Base-by-base conservation (phyloP, 2,888 invertebrate species). In the Sphinx pinastri region DNA sequence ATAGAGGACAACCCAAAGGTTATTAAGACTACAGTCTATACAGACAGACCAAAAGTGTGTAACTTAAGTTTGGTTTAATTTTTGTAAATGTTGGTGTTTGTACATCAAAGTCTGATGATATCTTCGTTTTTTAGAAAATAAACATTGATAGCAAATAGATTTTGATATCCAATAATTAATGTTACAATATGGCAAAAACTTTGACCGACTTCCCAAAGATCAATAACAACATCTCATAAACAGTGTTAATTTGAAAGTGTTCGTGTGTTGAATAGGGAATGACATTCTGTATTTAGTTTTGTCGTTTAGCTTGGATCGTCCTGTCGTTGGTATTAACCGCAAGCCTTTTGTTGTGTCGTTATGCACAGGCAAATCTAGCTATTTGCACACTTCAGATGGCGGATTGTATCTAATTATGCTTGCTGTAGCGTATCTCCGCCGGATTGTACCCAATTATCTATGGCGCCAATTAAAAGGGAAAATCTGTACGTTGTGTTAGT, bases 401-500 rank as follows among this genome's bases (percentile, higher is more conserved):
- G 74, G 74, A 75, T 74, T 74, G 75, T 74, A 76, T 74, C 77
- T 76, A 76, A 77, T 76, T 77, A 76, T 71, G 73, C 72, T 74
- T 73, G 70, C 66, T 73, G 67, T 72, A 67, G 71, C 72, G 71
- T 74, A 74, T 74, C 71, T 70, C 68, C 68, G 60, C 45, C 55
- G 55, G 66, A 73, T 70, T 72, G 68, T 59, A 67, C 69, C 70
- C 71, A 73, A 75, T 71, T 72, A 74, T 74, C 55, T 71, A 74
- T 63, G 16, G 54, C 55, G 25, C 52, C 59, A 47, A 63, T 63
- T 52, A 69, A 72, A 58, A 68, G 72, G 55, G 67, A 69, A 71
- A 63, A 67, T 70, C 74, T 72, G 70, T 72, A 72, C 54, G 38
- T 25, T 25, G 1, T 72, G 70, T 72, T 71, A 52, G 38, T 25